Evolutionary conservation across 2,113 vertebrate species (phyloP).

Genomic region (Boleophthalmus pectinirostris): DNA sequence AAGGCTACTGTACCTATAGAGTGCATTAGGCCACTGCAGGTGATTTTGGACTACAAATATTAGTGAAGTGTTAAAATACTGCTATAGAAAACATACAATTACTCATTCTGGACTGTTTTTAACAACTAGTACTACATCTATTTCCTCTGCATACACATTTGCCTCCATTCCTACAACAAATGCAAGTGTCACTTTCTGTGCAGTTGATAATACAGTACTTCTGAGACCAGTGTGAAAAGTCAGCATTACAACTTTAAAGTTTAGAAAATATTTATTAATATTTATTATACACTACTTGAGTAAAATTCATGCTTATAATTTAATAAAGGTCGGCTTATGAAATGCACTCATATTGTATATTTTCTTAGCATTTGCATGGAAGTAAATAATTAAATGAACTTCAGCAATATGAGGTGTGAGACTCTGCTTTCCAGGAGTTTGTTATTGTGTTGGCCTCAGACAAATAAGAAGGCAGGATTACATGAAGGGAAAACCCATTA

Average conservation of each 20-base stretch:
- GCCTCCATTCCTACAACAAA: too few species aligned
- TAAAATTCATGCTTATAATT: too few species aligned
- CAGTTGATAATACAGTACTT: neutral
- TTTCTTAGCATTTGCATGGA: neutral
- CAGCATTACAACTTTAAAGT: too few species aligned
- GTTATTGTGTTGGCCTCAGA: slow-evolving; percentile 26
- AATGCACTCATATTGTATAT: too few species aligned
- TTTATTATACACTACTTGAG: too few species aligned
- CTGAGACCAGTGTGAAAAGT: neutral
- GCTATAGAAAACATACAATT: neutral
- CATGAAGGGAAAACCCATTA: slow-evolving; percentile 64
- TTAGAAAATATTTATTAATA: too few species aligned
- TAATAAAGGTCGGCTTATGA: neutral
- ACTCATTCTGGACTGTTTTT: neutral
- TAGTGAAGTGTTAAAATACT: neutral
- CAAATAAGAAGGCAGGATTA: slow-evolving; percentile 54
- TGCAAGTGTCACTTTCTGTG: neutral
- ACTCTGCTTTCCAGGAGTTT: slow-evolving; percentile 46
- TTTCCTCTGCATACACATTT: neutral
- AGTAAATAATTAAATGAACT: neutral
- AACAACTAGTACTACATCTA: neutral
- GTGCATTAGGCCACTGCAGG: neutral
- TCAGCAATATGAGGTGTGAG: neutral
- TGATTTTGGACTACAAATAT: too few species aligned
- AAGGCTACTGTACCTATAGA: neutral